Evolutionary conservation across 2,797 vertebrate genomes (phyloP), one percentile per base, ranked within the genome.

Genomic region (Lutjanus campechanus): DNA sequence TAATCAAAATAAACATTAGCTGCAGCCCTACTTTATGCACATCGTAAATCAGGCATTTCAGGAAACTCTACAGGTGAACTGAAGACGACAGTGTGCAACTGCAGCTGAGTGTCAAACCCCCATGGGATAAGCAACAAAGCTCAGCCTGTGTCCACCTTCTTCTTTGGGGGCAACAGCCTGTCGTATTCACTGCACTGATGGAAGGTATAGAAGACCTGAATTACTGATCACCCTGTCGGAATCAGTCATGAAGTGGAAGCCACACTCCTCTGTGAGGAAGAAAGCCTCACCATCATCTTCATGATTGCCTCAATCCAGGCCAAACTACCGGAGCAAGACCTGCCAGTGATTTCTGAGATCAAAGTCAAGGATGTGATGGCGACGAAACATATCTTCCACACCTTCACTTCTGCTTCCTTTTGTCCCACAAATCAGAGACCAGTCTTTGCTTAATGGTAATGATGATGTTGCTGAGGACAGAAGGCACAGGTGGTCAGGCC

Each of bases 271-370:
- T 10, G 64, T 47, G 68, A 74, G 56, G 58, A 72, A 69, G 50
- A 74, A 73, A 69, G 51, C 11, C 20, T 36, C 7, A 11, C 25
- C 29, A 46, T 83, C 83, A 46, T 83, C 83, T 75, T 68, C 49
- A 10, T 65, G 77, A 86, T 86, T 74, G 63, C 55, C 66, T 36
- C 69, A 68, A 69, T 79, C 67, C 54, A 71, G 56, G 22, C 43
- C 76, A 74, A 78, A 73, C 66, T 62, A 49, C 40, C 29, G 8
- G 13, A 65, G 56, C 22, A 77, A 8, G 29, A 66, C 59, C 55
- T 43, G 59, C 16, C 53, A 3, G 68, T 20, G 65, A 69, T 76
- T 80, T 61, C 73, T 62, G 22, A 51, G 53, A 73, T 49, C 3
- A 72, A 67, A 80, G 62, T 62, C 53, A 50, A 46, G 36, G 54